Percentiles rank a stretch among this genome's conserved stretches.
phyloP scores from a whole-genome alignment of 2,888 invertebrate species.

The Phasia obesa region DNA sequence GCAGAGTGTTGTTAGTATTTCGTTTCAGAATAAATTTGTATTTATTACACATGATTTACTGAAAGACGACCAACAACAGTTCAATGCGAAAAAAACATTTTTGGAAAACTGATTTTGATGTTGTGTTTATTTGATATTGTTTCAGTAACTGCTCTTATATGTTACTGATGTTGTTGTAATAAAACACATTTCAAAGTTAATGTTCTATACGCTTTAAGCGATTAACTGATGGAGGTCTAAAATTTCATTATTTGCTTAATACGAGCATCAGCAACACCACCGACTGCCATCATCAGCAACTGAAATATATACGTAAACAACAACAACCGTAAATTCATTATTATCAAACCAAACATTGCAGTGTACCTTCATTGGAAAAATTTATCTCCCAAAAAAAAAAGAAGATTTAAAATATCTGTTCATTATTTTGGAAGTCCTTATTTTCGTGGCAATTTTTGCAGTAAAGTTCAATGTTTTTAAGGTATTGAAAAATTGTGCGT shows the following conservation, averaged over 20 bases:
- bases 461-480: conserved; percentile 65
- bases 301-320: conserved; percentile 48
- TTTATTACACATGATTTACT: conserved; percentile 67
- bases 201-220: conserved; percentile 73
- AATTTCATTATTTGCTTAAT: conserved; percentile 77
- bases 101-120: conserved; percentile 74
- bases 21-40: conserved; percentile 56
- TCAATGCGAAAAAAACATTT: conserved; percentile 39
- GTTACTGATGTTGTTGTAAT: conserved; percentile 29
- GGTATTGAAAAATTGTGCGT: conserved; percentile 75
- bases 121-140: conserved; percentile 74
- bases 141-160: conserved; percentile 34
- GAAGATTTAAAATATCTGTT: conserved; percentile 51
- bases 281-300: conserved; percentile 48
- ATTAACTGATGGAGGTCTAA: conserved; percentile 76
- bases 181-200: conserved; percentile 60
- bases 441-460: conserved; percentile 38
- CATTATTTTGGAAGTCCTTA: conserved; percentile 20
- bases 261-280: conserved; percentile 54
- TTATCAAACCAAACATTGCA: conserved; percentile 66
- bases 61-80: conserved; percentile 37
- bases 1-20: conserved; percentile 36
- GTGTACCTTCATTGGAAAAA: conserved; percentile 57
- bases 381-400: conserved; percentile 30
- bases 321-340: conserved; percentile 68